Percentiles rank a stretch among this genome's conserved stretches.
Evolutionary conservation across 2,113 vertebrate species (phyloP).

Genomic region (Cromileptes altivelis): DNA sequence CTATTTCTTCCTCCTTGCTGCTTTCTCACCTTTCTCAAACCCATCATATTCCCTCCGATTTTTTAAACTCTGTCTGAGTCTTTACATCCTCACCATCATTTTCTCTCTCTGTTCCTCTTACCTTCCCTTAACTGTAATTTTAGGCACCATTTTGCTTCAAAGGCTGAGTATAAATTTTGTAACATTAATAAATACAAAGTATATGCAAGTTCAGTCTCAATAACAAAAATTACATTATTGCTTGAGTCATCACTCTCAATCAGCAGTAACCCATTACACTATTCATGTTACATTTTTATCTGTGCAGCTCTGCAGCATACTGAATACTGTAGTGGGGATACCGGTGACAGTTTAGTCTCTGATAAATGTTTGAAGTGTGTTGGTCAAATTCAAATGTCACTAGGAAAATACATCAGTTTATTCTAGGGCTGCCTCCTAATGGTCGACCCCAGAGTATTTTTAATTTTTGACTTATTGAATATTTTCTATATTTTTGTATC

Average conservation of each 20-base stretch:
- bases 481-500: too few relatives aligned
- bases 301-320: background rate
- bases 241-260: background rate
- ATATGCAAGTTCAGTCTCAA: background rate
- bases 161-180: background rate
- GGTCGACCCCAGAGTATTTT: too few relatives aligned
- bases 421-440: too few relatives aligned
- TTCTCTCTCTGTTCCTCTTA: background rate
- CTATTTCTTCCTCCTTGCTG: background rate
- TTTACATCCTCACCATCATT: background rate
- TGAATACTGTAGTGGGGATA: too few relatives aligned
- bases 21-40: slow-evolving; percentile 24
- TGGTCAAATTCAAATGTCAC: background rate
- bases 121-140: background rate
- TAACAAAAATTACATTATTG: background rate
- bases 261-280: background rate
- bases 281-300: background rate
- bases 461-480: too few relatives aligned
- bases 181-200: background rate
- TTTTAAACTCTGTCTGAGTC: background rate
- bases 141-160: background rate
- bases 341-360: background rate
- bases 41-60: background rate
- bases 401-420: too few relatives aligned
- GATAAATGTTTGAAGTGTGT: background rate